These are phyloP conservation scores for Psilopsiagon aurifrons DNA, from an alignment of 2,113 vertebrate genomes.

Conservation along the genomic window DNA sequence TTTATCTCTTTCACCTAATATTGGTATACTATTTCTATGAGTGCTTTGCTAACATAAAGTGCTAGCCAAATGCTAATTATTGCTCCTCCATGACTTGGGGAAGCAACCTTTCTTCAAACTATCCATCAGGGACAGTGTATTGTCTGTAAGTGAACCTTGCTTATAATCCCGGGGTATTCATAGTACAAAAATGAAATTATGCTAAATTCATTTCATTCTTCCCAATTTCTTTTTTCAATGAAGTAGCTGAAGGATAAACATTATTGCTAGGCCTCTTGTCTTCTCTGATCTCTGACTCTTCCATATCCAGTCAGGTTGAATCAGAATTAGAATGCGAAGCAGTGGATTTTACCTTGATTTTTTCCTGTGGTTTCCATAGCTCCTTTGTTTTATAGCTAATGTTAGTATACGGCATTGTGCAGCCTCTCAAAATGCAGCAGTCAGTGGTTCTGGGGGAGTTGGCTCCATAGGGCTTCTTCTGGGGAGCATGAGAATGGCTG, in stretches of 20 bases:
- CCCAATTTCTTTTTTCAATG: not conserved
- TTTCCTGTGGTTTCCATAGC: not conserved
- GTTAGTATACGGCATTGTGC: not conserved
- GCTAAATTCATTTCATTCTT: not conserved
- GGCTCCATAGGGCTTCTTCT: not conserved
- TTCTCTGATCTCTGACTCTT: not conserved
- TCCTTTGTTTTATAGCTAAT: not conserved
- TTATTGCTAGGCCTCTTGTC: not conserved
- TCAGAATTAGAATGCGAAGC: not conserved
- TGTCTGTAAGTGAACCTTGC: not conserved
- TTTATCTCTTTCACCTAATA: not conserved
- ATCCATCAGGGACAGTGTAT: not conserved
- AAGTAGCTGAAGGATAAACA: not conserved
- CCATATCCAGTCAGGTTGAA: not conserved
- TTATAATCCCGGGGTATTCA: not conserved
- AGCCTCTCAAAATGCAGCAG: fast-evolving
- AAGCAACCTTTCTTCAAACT: not conserved
- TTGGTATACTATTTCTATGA: not conserved
- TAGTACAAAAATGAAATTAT: not conserved
- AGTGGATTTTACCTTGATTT: not conserved
- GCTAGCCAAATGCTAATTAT: not conserved
- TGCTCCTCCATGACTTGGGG: not conserved
- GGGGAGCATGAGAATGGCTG: not conserved
- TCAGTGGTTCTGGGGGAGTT: fast-evolving
- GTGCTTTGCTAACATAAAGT: not conserved